These are phyloP conservation scores for Belgica antarctica DNA, from an alignment of 2,888 invertebrate species.

Conservation along the genomic window DNA sequence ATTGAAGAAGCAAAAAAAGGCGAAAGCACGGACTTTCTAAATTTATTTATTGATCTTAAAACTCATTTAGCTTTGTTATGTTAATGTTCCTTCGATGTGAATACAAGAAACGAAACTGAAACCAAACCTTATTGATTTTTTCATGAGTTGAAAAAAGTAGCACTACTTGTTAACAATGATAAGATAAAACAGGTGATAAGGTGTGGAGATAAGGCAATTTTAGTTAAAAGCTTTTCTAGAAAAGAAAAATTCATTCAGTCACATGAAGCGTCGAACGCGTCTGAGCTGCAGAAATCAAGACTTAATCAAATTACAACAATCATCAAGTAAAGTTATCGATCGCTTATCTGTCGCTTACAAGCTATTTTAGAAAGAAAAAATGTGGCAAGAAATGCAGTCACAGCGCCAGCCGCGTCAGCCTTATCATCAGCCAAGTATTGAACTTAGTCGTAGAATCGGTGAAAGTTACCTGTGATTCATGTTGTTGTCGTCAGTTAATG, in stretches of 20 bases:
- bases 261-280: no score
- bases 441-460: neutral
- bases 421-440: constrained; percentile 1
- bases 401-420: neutral
- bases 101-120: neutral
- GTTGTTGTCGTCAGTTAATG: neutral
- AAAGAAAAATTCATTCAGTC: no score
- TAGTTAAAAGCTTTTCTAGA: no score
- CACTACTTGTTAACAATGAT: no score
- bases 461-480: neutral
- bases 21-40: neutral
- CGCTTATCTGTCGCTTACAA: no score
- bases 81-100: neutral
- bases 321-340: no score
- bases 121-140: neutral
- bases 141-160: no score
- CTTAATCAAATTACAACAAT: no score
- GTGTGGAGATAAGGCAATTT: no score
- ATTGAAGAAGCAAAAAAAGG: neutral
- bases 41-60: neutral
- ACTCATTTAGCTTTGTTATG: neutral
- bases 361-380: neutral
- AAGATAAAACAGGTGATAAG: no score
- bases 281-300: no score
- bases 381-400: neutral